Evolutionary conservation across 2,797 vertebrate species (phyloP), one percentile per base, ranked within the genome.

Genomic region (Cichlasoma orientale): DNA sequence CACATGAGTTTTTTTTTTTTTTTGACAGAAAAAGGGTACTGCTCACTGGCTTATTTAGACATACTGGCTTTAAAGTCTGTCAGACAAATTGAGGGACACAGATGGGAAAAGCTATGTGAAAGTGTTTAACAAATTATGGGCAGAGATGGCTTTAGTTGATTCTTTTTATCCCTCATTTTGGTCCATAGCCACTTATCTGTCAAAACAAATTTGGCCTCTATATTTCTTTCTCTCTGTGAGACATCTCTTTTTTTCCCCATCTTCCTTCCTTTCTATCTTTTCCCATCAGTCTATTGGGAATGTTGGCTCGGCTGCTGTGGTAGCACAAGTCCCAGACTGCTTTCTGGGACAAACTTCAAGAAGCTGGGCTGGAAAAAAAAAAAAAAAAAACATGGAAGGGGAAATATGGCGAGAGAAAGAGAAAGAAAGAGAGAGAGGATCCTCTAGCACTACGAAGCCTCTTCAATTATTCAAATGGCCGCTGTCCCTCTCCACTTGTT

Each of bases 381-480:
- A 72, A 82, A 86, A 78, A 27, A 27, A 27, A 27, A 27, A 81
- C 78, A 89, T 75, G 74, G 71, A 78, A 86, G 74, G 61, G 69
- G 76, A 86, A 88, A 89, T 81, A 86, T 82, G 79, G 78, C 70
- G 10, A 74, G 89, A 86, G 87, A 90, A 63, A 83, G 85, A 83
- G 80, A 74, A 71, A 78, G 70, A 72, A 31, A 50, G 73, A 80
- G 82, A 87, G 90, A 86, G 86, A 90, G 82, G 79, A 86, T 94
- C 88, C 89, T 92, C 78, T 79, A 84, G 88, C 86, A 75, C 85
- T 87, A 90, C 58, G 47, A 77, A 89, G 91, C 85, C 89, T 91
- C 88, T 93, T 96, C 89, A 95, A 95, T 95, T 94, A 95, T 95
- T 96, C 91, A 95, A 88, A 91, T 93, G 92, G 88, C 84, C 88